Conservation (phyloP, 2,797 vertebrate species). For the Eremophila alpestris region DNA sequence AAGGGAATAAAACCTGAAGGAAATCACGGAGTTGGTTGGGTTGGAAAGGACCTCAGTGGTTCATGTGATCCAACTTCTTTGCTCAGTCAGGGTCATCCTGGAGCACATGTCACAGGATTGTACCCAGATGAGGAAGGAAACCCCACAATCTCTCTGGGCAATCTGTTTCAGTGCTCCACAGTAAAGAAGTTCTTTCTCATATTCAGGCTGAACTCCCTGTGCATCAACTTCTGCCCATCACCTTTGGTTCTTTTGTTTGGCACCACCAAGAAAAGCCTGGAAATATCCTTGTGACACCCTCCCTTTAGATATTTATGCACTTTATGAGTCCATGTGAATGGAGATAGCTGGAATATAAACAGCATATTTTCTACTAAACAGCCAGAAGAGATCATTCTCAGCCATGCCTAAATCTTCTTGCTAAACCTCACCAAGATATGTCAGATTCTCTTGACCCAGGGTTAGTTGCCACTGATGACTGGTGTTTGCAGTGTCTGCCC, state of each 20-base stretch:
- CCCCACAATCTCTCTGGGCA: background rate
- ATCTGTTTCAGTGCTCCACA: background rate
- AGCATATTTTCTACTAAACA: background rate
- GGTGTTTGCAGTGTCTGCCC: background rate
- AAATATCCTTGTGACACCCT: background rate
- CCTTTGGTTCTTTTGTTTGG: background rate
- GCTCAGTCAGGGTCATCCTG: background rate
- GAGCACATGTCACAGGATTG: background rate
- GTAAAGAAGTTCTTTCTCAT: background rate
- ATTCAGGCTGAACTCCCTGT: background rate
- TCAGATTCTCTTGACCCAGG: background rate
- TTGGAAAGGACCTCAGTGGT: background rate
- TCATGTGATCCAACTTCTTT: background rate
- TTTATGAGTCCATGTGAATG: background rate
- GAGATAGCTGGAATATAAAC: background rate
- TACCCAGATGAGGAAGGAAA: background rate
- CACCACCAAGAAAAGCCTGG: background rate
- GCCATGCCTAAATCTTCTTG: background rate
- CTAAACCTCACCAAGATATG: background rate
- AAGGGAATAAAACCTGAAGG: background rate
- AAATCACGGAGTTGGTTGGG: accelerated
- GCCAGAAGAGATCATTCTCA: background rate
- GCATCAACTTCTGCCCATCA: background rate
- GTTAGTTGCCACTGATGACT: background rate
- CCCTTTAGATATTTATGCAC: background rate